Evolutionary conservation across 2,888 invertebrate species (phyloP).

Genomic region (Ephialtes manifestator): DNA sequence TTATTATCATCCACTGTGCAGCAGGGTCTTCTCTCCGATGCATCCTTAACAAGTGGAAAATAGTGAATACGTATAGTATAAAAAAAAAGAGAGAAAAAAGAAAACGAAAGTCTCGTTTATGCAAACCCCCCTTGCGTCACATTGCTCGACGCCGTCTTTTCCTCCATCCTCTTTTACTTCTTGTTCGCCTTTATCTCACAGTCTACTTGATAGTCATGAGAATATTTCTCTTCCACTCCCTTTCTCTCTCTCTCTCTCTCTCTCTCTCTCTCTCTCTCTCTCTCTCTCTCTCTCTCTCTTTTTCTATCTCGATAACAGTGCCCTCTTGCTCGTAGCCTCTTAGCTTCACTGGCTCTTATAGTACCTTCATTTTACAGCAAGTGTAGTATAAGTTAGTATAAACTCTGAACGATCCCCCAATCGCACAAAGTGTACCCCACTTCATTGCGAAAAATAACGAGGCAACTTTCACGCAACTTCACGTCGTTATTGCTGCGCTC

Average conservation of each 20-base stretch:
- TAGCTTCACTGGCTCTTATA: background rate
- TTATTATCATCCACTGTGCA: constrained; percentile 34
- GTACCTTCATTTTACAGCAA: background rate
- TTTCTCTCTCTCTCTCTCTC: background rate
- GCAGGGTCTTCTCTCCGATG: background rate
- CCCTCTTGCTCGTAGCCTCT: background rate
- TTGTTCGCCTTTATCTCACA: background rate
- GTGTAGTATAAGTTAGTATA: background rate
- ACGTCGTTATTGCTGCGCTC: constrained; percentile 30
- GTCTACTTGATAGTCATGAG: constrained; percentile 58
- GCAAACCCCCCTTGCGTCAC: constrained; percentile 53
- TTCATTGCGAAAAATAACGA: constrained; percentile 58
- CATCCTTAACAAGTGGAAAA: constrained; percentile 18
- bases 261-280: background rate
- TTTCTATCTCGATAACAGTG: constrained; percentile 19
- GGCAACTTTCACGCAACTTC: constrained; percentile 50
- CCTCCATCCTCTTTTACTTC: background rate
- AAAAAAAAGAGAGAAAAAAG: constrained; percentile 7
- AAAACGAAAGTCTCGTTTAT: constrained; percentile 44
- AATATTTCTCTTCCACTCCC: constrained; percentile 46
- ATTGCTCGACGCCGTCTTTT: constrained; percentile 16
- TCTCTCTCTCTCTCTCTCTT: background rate
- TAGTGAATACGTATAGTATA: constrained; percentile 17
- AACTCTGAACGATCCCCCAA: constrained; percentile 25
- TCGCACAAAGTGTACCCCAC: constrained; percentile 25